phyloP scores from a whole-genome alignment of 2,888 invertebrate genomes.

The Eledone cirrhosa region DNA sequence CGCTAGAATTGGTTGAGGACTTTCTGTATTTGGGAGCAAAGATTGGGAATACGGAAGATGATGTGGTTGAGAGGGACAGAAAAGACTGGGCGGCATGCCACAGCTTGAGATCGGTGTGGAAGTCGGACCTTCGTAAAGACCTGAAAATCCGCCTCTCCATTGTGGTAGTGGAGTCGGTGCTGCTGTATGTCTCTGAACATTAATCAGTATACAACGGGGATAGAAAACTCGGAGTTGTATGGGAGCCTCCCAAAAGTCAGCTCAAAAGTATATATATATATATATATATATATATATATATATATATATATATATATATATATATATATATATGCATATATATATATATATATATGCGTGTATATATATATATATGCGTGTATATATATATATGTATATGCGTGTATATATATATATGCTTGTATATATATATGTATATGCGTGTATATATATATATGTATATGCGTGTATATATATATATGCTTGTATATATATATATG shows the following conservation, averaged over 20 bases:
- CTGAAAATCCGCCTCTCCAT: too few relatives aligned
- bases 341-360: not conserved
- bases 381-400: not conserved
- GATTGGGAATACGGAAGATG: too few relatives aligned
- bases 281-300: not conserved
- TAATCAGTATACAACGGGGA: not conserved
- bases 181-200: not conserved
- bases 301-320: not conserved
- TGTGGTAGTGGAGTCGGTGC: too few relatives aligned
- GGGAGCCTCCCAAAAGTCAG: too few relatives aligned
- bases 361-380: not conserved
- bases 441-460: not conserved
- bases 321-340: not conserved
- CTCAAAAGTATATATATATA: not conserved
- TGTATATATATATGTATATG: not conserved
- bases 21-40: too few relatives aligned
- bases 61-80: too few relatives aligned
- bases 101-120: too few relatives aligned
- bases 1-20: too few relatives aligned
- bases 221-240: too few relatives aligned
- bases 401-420: not conserved
- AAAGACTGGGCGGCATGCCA: too few relatives aligned
- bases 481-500: not conserved
- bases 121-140: too few relatives aligned
- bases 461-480: not conserved